Evolutionary conservation across 2,888 invertebrate species (phyloP), one percentile per base, ranked within the genome.

Genomic region (Sinohyriopsis cumingii): DNA sequence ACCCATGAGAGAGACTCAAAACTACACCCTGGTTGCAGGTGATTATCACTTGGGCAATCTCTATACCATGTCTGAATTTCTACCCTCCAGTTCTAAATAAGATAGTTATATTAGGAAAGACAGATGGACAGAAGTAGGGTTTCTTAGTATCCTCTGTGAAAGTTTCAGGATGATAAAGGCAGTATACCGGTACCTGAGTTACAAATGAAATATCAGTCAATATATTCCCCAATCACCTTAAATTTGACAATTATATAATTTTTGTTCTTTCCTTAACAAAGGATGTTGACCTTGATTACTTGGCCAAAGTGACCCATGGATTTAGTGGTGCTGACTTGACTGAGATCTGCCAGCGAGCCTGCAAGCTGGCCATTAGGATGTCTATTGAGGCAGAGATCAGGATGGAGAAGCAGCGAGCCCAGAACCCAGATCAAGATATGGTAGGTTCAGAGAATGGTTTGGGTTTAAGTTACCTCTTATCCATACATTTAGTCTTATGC

Each of bases 291-390:
- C 92, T 99, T 80, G 91, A 92, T 9, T 93, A 91, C 84, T 86
- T 93, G 79, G 92, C 93, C 63, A 92, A 92, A 84, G 91, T 92
- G 67, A 96, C 97, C 57, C 95, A 96, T 89, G 98, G 98, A 28
- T 99, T 99, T 92, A 98, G 98, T 71, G 99, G 99, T 76, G 99
- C 99, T 76, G 99, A 99, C 91, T 92, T 99, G 90, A 99, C 99
- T 19, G 99, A 99, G 93, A 97, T 99, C 88, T 99, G 99, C 91
- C 99, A 99, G 91, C 94, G 99, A 80, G 99, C 99, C 59, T 99
- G 99, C 91, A 99, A 99, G 91, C 93, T 99, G 86, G 99, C 99
- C 82, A 99, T 99, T 91, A 93, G 99, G 68, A 98, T 99, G 90
- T 95, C 96, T 85, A 99, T 99, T 90, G 99, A 99, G 92, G 93